A percentile compares a stretch with the other conserved stretches of the same genome.
phyloP scores from a whole-genome alignment of 2,888 invertebrate species.

The Leptopilina syphax region DNA sequence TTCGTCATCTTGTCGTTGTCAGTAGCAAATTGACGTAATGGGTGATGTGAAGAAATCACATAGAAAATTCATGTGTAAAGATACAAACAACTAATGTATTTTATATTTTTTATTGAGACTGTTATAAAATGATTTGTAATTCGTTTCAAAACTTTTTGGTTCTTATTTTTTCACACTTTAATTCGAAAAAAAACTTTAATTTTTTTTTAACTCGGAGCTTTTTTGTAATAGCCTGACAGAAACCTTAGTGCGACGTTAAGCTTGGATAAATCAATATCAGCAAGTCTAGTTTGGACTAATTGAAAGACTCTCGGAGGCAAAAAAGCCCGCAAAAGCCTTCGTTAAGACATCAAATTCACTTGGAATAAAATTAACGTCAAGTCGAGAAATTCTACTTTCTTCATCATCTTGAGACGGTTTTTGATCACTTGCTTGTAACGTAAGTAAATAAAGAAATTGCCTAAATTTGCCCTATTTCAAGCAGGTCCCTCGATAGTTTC shows the following conservation, averaged over 20 bases:
- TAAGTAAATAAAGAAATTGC: not conserved
- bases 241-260: conserved; percentile 5
- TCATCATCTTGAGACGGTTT: not conserved
- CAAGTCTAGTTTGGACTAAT: conserved; percentile 20
- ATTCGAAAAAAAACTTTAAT: not conserved
- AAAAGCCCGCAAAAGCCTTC: conserved; percentile 7
- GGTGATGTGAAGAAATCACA: conserved; percentile 21
- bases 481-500: too few species aligned
- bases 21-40: conserved; percentile 14
- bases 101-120: too few species aligned
- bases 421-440: not conserved
- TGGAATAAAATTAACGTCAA: conserved; percentile 6
- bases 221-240: not conserved
- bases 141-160: too few species aligned
- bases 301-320: conserved; percentile 15
- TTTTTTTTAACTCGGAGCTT: not conserved
- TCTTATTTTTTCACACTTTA: not conserved
- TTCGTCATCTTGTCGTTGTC: not conserved
- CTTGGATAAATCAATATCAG: conserved; percentile 9
- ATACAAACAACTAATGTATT: not conserved
- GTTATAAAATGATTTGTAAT: too few species aligned
- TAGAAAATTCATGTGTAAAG: not conserved
- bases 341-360: conserved; percentile 9
- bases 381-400: conserved; percentile 3
- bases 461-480: too few species aligned